Evolutionary conservation across 2,113 vertebrate species (phyloP), one percentile per base, ranked within the genome.

Genomic region (Ranitomeya imitator): DNA sequence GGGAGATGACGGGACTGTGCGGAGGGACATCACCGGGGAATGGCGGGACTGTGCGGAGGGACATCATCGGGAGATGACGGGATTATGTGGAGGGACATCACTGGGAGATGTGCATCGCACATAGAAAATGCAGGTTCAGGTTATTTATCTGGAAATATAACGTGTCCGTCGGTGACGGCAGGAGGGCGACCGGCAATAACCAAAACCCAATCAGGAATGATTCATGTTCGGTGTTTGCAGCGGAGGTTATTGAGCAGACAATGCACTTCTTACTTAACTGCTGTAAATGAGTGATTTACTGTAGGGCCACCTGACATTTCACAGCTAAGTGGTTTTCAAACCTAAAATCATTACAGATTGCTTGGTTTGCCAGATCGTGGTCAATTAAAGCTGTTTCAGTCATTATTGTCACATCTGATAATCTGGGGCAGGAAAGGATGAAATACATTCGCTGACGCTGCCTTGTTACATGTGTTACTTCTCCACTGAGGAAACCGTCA

Each of bases 271-370:
- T 67, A 52, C 31, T 51, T 84, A 71, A 54, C 82, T 84, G 45
- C 61, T 84, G 69, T 59, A 76, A 85, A 61, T 85, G 84, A 60
- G 52, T 86, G 31, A 86, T 86, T 86, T 86, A 86, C 73, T 86
- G 85, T 63, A 78, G 73, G 59, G 26, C 31, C 55, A 61, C 57
- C 73, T 86, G 85, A 67, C 85, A 86, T 79, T 65, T 79, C 74
- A 86, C 73, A 67, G 71, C 71, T 77, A 77, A 86, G 69, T 61
- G 69, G 57, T 85, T 85, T 31, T 16, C 65, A 85, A 71, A 73
- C 83, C 83, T 55, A 31, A 31, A 69, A 85, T 73, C 67, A 52
- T 85, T 73, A 71, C 67, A 85, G 83, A 85, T 85, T 54, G 83
- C 83, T 85, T 73, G 65, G 51, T 73, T 15, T 71, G 67, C 51